phyloP scores from a whole-genome alignment of 2,113 vertebrate genomes.

The Neogale vison region DNA sequence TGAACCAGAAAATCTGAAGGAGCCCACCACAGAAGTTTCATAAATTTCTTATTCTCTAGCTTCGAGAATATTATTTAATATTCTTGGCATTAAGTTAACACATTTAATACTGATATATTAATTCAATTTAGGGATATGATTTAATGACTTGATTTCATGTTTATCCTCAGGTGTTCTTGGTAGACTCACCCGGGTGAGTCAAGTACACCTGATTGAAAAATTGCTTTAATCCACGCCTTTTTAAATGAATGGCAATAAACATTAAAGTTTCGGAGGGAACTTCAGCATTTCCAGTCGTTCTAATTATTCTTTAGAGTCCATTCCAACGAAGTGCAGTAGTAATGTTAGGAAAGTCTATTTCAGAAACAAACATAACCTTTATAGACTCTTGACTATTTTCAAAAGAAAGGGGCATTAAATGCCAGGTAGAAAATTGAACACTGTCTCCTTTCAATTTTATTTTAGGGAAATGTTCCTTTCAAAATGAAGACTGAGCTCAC shows the following conservation, averaged over 20 bases:
- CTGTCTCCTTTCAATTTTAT: background rate
- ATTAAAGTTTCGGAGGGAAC: background rate
- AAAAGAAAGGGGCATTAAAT: background rate
- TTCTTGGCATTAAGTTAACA: background rate
- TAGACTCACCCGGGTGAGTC: background rate
- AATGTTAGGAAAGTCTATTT: background rate
- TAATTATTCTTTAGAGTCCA: background rate
- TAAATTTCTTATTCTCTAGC: background rate
- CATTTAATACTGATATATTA: background rate
- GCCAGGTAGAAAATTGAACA: background rate
- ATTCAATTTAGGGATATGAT: background rate
- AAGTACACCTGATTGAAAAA: background rate
- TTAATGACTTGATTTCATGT: background rate
- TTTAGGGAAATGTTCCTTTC: background rate
- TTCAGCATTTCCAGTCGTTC: background rate
- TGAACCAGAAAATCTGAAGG: accelerated
- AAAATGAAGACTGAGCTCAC: background rate
- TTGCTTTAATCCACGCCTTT: accelerated
- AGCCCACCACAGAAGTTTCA: too few species aligned
- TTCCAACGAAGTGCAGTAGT: background rate
- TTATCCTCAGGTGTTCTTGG: background rate
- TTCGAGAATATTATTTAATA: background rate
- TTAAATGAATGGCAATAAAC: accelerated
- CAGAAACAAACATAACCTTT: background rate
- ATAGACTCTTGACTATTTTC: background rate